phyloP scores from a whole-genome alignment of 2,888 invertebrate species.

The Digitonthophagus gazella region DNA sequence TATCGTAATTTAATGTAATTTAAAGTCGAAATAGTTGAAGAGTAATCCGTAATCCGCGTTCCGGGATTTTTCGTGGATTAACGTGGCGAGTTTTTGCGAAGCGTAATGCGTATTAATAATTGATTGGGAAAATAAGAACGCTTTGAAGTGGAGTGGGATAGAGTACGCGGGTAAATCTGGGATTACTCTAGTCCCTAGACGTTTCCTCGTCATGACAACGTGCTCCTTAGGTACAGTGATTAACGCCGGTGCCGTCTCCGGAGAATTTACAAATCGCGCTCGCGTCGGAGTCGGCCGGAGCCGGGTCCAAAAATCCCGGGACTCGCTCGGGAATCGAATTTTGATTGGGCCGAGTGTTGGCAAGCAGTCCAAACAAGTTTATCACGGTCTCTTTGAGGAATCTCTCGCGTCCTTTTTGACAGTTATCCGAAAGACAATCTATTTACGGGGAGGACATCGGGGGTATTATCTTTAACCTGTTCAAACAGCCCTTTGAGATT shows the following conservation, averaged over 20 bases:
- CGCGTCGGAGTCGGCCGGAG: constrained; percentile 19
- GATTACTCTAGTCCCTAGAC: constrained; percentile 34
- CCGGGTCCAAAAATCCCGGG: not conserved
- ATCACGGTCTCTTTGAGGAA: not conserved
- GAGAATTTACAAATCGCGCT: constrained; percentile 37
- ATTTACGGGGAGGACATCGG: not conserved
- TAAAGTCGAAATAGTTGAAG: not conserved
- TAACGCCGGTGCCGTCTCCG: constrained; percentile 36
- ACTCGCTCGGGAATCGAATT: not conserved
- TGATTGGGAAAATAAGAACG: not conserved
- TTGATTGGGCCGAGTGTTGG: not conserved
- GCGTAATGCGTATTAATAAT: not conserved
- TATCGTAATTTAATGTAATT: no score
- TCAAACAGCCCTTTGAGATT: not conserved
- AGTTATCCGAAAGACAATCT: not conserved
- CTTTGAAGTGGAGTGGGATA: constrained; percentile 2
- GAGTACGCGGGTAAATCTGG: constrained; percentile 31
- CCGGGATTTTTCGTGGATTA: not conserved
- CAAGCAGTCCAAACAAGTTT: not conserved
- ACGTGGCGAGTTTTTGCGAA: not conserved
- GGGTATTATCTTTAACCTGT: not conserved
- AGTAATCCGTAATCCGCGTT: not conserved
- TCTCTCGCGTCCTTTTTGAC: not conserved
- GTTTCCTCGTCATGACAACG: constrained; percentile 28
- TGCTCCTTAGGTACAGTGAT: constrained; percentile 36